Conservation (phyloP, 1,140 invertebrate genomes). For the Chironomus tepperi region DNA sequence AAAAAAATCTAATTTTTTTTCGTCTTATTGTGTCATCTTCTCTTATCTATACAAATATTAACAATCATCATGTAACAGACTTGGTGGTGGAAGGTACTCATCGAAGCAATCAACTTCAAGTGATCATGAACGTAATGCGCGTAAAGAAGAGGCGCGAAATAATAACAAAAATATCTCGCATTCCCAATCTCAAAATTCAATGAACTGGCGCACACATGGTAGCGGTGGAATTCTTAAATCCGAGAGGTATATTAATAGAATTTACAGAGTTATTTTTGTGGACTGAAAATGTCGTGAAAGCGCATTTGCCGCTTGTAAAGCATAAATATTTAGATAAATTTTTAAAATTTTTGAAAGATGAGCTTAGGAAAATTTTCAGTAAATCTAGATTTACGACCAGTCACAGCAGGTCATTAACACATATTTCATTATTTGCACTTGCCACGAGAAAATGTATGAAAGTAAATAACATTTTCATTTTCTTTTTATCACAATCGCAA, state of each 20-base stretch:
- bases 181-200: conserved; percentile 36
- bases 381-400: no score
- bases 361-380: no score
- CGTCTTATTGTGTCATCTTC: not conserved
- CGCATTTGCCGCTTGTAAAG: no score
- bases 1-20: not conserved
- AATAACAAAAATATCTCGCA: conserved; percentile 29
- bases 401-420: no score
- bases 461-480: not conserved
- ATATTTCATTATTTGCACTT: no score
- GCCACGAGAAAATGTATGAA: no score
- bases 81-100: conserved; percentile 12
- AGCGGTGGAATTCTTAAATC: conserved; percentile 2
- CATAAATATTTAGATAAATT: no score
- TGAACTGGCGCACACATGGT: conserved; percentile 38
- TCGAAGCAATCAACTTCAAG: not conserved
- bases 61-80: not conserved
- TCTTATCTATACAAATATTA: not conserved
- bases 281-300: no score
- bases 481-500: not conserved
- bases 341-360: no score
- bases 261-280: not conserved
- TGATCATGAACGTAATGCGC: not conserved
- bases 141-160: not conserved
- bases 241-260: conserved; percentile 1